phyloP scores from a whole-genome alignment of 2,888 invertebrate genomes.

The Drosophila koepferae region DNA sequence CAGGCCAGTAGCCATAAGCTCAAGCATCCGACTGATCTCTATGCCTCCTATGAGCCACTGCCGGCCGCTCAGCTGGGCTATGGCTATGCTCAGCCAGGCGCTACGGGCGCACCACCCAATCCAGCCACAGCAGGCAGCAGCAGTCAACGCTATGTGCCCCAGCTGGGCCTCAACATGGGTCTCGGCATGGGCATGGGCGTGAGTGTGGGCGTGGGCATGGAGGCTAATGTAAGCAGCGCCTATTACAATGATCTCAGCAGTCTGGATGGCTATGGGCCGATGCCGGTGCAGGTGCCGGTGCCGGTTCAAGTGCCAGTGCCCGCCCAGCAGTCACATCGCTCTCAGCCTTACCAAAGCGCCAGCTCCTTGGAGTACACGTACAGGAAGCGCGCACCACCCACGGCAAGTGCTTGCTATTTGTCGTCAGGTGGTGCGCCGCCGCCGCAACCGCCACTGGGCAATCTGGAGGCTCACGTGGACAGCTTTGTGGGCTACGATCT shows the following conservation, averaged over 20 bases:
- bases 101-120: conserved; percentile 14
- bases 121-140: conserved; percentile 8
- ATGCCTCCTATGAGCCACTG: conserved; percentile 60
- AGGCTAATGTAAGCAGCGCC: conserved; percentile 51
- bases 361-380: conserved; percentile 62
- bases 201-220: conserved; percentile 38
- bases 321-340: conserved; percentile 49
- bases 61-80: conserved; percentile 47
- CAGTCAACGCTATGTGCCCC: conserved; percentile 49
- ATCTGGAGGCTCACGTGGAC: conserved; percentile 67
- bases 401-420: conserved; percentile 54
- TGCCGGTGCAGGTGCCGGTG: conserved; percentile 3
- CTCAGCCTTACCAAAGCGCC: conserved; percentile 36
- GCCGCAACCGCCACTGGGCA: conserved; percentile 30
- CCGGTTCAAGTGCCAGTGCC: conserved; percentile 3
- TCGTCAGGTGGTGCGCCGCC: conserved; percentile 31
- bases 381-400: conserved; percentile 60
- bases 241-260: conserved; percentile 77
- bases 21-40: conserved; percentile 81
- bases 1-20: conserved; percentile 54
- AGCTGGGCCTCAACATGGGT: conserved; percentile 42
- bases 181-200: conserved; percentile 24
- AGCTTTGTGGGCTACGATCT: conserved; percentile 59
- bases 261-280: conserved; percentile 61
- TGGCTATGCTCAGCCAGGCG: conserved; percentile 41